A percentile compares a stretch with the other conserved stretches of the same genome.
Evolutionary conservation across 1,140 invertebrate species (phyloP).

Genomic region (Bombus difficillimus): DNA sequence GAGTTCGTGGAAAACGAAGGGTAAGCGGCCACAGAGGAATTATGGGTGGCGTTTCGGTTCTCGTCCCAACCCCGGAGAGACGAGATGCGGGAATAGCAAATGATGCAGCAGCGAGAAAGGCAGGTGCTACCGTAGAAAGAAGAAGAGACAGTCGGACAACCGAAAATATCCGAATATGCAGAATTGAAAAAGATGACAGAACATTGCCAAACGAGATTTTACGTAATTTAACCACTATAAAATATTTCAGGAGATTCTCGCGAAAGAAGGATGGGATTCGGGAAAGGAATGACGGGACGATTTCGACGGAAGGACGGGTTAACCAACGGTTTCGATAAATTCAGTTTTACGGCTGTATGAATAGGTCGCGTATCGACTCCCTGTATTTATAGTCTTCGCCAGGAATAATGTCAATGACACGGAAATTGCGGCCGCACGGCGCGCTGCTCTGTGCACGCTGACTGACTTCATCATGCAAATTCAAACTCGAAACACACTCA

Average conservation of each 20-base stretch:
- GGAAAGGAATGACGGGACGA: neutral
- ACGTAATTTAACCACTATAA: neutral
- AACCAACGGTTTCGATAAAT: slow-evolving; percentile 50
- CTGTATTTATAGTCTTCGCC: slow-evolving; percentile 41
- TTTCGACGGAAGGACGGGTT: neutral
- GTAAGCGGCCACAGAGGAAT: slow-evolving; percentile 17
- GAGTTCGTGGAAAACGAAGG: slow-evolving; percentile 1
- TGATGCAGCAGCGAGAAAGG: no score
- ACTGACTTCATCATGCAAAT: slow-evolving; percentile 26
- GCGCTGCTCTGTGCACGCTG: neutral
- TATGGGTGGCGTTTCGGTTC: slow-evolving; percentile 10
- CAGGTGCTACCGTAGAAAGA: no score
- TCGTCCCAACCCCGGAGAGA: neutral
- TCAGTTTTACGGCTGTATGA: neutral
- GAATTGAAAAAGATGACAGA: neutral
- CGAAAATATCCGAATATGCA: neutral
- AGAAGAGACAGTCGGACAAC: neutral
- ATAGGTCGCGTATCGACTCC: slow-evolving; percentile 43
- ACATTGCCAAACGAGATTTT: neutral
- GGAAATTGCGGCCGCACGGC: slow-evolving; percentile 34
- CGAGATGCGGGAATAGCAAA: slow-evolving; percentile 9
- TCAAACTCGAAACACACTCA: neutral
- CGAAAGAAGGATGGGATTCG: neutral
- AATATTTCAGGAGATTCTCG: neutral
- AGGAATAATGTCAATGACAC: slow-evolving; percentile 53